Base-by-base conservation (phyloP, 2,888 invertebrate species). In the Tachina lurida region DNA sequence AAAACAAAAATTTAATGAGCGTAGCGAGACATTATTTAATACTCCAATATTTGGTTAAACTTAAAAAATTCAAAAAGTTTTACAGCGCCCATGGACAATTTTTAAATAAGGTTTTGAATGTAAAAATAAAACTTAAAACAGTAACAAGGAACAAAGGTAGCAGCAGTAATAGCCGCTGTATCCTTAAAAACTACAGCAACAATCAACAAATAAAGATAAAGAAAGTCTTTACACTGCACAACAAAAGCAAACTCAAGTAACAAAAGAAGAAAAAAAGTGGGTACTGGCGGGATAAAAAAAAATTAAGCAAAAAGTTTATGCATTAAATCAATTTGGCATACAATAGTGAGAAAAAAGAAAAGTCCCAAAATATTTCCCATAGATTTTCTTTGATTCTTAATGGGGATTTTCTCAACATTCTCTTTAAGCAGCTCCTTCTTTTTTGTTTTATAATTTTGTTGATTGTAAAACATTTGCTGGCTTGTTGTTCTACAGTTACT, bases 301-400 rank as follows among this genome's bases (percentile, higher is more conserved):
- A 67, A 67, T 13, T n/a, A 39, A 47, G 56, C 10, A 7, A 70
- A 84, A 81, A 84, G 45, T 83, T 84, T 79, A 31, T 77, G 80
- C 80, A 83, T 77, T 84, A 87, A 87, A 87, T 87, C 87, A 87
- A 87, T 84, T 87, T 87, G 87, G 76, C 84, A 84, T 43, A 62
- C 60, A 78, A 75, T 19, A 49, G 73, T 47, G 77, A 82, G 41
- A 78, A 73, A 71, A 7, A 31, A 31, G 31, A 7, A 31, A 47
- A 19, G 4, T 63, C 8, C 17, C 17, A 15, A 54, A 67, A 63
- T 13, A 63, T 41, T 70, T 83, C 71, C 15, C 78, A 65, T 75
- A 75, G 87, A 73, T 79, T 82, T 84, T 70, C 75, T 70, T 82
- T 84, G 77, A 78, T 73, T 73, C 73, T 74, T 67, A 73, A 78